A percentile compares a stretch with the other conserved stretches of the same genome.
These are phyloP conservation scores for Peromyscus aztecus DNA, from an alignment of 2,797 vertebrate species.

Conservation along the genomic window DNA sequence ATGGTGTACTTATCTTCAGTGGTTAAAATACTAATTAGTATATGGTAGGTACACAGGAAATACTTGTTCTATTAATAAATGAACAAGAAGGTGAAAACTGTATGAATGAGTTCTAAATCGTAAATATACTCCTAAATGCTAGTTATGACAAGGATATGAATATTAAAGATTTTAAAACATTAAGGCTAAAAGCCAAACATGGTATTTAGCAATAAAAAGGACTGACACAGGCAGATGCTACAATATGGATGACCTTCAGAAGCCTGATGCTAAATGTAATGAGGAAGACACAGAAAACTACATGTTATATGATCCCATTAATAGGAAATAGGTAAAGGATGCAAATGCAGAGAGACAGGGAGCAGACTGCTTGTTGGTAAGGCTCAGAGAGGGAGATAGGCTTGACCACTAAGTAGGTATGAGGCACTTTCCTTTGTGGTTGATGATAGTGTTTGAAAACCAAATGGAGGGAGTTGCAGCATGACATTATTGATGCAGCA, in stretches of 20 bases:
- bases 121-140: not conserved
- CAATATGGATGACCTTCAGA: not conserved
- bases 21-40: not conserved
- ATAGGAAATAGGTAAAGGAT: not conserved
- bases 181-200: not conserved
- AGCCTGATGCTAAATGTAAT: not conserved
- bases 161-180: not conserved
- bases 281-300: not conserved
- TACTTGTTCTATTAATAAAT: not conserved
- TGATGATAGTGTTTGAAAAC: not conserved
- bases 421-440: not conserved
- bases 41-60: not conserved
- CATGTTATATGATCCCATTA: not conserved
- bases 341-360: not conserved
- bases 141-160: not conserved
- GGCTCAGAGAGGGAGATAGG: not conserved
- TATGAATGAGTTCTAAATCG: not conserved
- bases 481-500: not conserved
- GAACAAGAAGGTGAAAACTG: not conserved
- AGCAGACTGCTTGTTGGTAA: not conserved
- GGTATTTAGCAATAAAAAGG: slow-evolving; percentile 12
- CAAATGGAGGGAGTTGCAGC: not conserved
- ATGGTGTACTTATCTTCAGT: not conserved
- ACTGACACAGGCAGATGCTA: not conserved
- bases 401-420: not conserved